Base-by-base conservation (phyloP, 2,797 vertebrate species). In the Champsocephalus gunnari region DNA sequence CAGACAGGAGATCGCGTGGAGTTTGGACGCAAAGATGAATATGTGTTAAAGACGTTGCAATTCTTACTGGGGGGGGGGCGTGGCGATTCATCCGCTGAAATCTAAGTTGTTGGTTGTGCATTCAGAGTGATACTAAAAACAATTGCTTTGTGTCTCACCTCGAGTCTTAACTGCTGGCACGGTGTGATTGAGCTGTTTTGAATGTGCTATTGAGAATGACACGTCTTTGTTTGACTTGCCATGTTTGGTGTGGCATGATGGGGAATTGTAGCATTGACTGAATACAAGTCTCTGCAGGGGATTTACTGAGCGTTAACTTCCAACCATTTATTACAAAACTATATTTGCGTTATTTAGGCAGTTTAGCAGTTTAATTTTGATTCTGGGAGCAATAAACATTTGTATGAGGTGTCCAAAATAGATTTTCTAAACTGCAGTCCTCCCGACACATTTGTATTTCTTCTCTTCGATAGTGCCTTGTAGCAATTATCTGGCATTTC, bases 391-490 rank as follows among this genome's bases (percentile, higher is more conserved):
- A 28, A 63, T 77, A 32, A 73, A 78, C 3, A 47, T 51, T 13
- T 56, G 71, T 38, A 75, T 70, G 50, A 64, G 7, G 66, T 71
- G 62, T 77, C 54, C 21, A 59, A 60, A 81, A 62, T 17, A 45
- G 24, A 69, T 54, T 28, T 64, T 66, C 5, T 45, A 50, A 71
- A 56, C 51, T 54, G 59, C 60, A 65, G 1, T 47, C 63, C 58
- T 44, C 44, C 16, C 53, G 54, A 24, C 65, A 49, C 14, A 48
- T 38, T 60, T 50, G 41, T 12, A 32, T 17, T 66, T 38, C 51
- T 12, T 73, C 69, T 92, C 86, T 92, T 85, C 88, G 91, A 92
- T 92, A 81, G 91, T 92, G 90, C 87, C 90, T 91, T 91, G 81
- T 77, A 63, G 66, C 70, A 66, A 49, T 59, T 69, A 64, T 50